Evolutionary conservation across 2,797 vertebrate genomes (phyloP).

Genomic region (Anabas testudineus): DNA sequence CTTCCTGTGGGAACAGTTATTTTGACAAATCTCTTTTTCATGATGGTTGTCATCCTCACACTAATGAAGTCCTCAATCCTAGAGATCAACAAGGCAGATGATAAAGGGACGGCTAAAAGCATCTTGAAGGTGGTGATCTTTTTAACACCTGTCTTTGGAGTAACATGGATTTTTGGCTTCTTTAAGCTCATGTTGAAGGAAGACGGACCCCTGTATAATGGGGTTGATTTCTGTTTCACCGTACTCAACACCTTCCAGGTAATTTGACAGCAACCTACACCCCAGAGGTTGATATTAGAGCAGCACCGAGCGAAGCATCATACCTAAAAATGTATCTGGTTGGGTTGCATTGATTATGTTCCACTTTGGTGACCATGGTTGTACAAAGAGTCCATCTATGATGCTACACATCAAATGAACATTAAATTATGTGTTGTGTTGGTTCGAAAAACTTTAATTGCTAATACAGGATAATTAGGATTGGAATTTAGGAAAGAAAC

Average conservation of each 20-base stretch:
- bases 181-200: slow-evolving; percentile 34
- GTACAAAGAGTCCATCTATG: too few relatives aligned
- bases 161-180: slow-evolving; percentile 86
- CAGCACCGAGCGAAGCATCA: not conserved
- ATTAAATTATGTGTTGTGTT: too few relatives aligned
- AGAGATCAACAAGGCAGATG: slow-evolving; percentile 72
- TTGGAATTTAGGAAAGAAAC: too few relatives aligned
- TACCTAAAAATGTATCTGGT: too few relatives aligned
- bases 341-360: too few relatives aligned
- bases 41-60: slow-evolving; percentile 85
- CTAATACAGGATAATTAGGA: too few relatives aligned
- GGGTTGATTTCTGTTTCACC: slow-evolving; percentile 78
- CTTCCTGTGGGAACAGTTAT: slow-evolving; percentile 81
- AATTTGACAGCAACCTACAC: slow-evolving; percentile 39
- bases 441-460: too few relatives aligned
- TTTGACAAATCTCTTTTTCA: slow-evolving; percentile 83
- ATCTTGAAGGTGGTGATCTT: slow-evolving; percentile 86
- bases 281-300: not conserved
- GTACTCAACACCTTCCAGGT: slow-evolving; percentile 89
- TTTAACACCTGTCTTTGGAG: slow-evolving; percentile 86
- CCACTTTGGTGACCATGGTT: too few relatives aligned
- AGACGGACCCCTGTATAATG: rapidly evolving
- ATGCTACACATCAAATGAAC: too few relatives aligned
- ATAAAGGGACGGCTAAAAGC: slow-evolving; percentile 82
- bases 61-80: slow-evolving; percentile 77